A percentile compares a stretch with the other conserved stretches of the same genome.
Conservation (phyloP, 2,797 vertebrate species). For the Peromyscus aztecus region DNA sequence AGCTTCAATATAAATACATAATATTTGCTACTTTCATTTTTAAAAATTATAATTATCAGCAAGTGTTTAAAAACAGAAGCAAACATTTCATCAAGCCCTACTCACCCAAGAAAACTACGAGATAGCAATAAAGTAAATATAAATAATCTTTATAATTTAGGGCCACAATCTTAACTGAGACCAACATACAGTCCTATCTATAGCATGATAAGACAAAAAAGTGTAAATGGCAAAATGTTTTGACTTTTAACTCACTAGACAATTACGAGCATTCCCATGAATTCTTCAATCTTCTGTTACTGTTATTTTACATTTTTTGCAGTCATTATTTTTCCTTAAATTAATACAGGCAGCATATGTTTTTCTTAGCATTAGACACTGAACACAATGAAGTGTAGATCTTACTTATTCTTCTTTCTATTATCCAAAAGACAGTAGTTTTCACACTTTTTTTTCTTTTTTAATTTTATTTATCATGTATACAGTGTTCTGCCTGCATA, state of each 20-base stretch:
- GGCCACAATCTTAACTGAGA: conserved; percentile 15
- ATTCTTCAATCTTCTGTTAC: not conserved
- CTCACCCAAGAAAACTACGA: conserved; percentile 17
- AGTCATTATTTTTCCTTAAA: conserved; percentile 40
- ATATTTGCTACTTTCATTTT: conserved; percentile 7
- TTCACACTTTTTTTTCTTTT: too few species aligned
- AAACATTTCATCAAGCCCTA: conserved; percentile 38
- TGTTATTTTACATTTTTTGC: conserved; percentile 20
- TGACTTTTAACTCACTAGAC: not conserved
- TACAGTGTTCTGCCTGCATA: too few species aligned
- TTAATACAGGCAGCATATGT: not conserved
- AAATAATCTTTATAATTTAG: conserved; percentile 17
- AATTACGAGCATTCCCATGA: not conserved
- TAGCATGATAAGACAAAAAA: not conserved
- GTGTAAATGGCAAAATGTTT: not conserved
- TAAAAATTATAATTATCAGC: not conserved
- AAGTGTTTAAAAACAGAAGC: not conserved
- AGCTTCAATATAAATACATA: not conserved
- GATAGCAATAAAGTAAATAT: conserved; percentile 58
- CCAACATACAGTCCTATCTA: not conserved
- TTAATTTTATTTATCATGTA: too few species aligned
- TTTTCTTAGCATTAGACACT: not conserved
- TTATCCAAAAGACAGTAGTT: conserved; percentile 27
- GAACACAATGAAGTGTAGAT: not conserved
- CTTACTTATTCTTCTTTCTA: conserved; percentile 29